phyloP scores from a whole-genome alignment of 2,113 vertebrate genomes.

The Butorides virescens region DNA sequence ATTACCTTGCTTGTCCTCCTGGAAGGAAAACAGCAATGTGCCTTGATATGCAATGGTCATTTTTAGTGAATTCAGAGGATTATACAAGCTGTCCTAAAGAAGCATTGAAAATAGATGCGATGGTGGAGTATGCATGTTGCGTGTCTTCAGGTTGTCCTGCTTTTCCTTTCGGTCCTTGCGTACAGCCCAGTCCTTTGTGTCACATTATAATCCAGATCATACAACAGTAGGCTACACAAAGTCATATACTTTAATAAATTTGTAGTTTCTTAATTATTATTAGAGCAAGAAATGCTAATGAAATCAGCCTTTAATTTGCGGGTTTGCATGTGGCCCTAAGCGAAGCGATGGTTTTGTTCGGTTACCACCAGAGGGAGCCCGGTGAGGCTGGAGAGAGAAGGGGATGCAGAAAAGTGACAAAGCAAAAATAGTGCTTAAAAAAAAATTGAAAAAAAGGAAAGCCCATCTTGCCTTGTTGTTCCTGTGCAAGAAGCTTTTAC shows the following conservation, averaged over 20 bases:
- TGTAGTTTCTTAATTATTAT: background rate
- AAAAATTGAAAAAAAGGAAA: background rate
- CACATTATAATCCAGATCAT: background rate
- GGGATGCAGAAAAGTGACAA: rapidly evolving
- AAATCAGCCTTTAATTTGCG: rapidly evolving
- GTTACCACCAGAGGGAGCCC: conserved; percentile 1
- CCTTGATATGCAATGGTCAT: background rate
- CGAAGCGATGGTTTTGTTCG: rapidly evolving
- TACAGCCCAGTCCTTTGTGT: background rate
- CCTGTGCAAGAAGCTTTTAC: background rate
- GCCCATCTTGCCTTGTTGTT: background rate
- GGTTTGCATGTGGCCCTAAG: rapidly evolving
- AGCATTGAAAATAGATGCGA: background rate
- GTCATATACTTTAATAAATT: background rate
- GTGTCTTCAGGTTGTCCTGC: background rate
- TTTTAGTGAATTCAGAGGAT: background rate
- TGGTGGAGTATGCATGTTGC: background rate
- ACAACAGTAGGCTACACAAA: background rate
- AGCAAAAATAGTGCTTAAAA: background rate
- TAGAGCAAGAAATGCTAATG: background rate
- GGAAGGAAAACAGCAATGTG: background rate
- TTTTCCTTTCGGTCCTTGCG: background rate
- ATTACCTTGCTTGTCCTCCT: background rate
- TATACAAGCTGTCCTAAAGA: background rate
- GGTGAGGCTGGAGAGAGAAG: background rate